Base-by-base conservation (phyloP, 2,888 invertebrate species). In the Tuta absoluta region DNA sequence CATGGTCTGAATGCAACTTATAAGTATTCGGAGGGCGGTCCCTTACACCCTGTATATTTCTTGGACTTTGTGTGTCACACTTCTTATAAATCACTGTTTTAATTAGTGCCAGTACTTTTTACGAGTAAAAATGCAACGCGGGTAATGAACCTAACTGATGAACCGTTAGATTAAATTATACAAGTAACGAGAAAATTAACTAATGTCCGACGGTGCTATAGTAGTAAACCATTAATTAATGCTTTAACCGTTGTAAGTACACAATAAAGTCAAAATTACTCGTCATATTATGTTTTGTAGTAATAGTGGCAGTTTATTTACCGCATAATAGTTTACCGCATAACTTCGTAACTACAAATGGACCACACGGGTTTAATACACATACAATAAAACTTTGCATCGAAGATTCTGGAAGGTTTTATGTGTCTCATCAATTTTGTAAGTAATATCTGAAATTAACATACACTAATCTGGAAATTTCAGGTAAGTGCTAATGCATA, bases 121-220 rank as follows among this genome's bases (percentile, higher is more conserved):
- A 53, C 24, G 24, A 53, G 33, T 33, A 53, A 23, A 33, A n/a
- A 14, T 23, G 23, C n/a, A 23, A 28, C 2, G n/a, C 5, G 23
- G 14, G 23, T 23, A 23, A 11, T 56, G 23, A 28, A 7, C 14
- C 23, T 7, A 51, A 70, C 24, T 14, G 4, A 12, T 56, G 28
- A 23, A 56, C 56, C 28, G 56, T 56, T 56, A 56, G 24, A 33
- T 23, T 17, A 33, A 28, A 56, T 51, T 56, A 56, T 24, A 56
- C 56, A 17, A 56, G 56, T 56, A 12, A 51, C 21, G 21, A 51
- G 21, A 21, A 21, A 51, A 51, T 21, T 51, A 51, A 51, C 21
- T 51, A 19, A 19, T 48, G n/a, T 19, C 19, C 19, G 41, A 1
- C 48, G 8, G 12, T 10, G 33, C 8, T 33, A 10, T 11, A 51